These are phyloP conservation scores for Heliconius hermathena DNA, from an alignment of 1,140 invertebrate genomes.

Conservation along the genomic window DNA sequence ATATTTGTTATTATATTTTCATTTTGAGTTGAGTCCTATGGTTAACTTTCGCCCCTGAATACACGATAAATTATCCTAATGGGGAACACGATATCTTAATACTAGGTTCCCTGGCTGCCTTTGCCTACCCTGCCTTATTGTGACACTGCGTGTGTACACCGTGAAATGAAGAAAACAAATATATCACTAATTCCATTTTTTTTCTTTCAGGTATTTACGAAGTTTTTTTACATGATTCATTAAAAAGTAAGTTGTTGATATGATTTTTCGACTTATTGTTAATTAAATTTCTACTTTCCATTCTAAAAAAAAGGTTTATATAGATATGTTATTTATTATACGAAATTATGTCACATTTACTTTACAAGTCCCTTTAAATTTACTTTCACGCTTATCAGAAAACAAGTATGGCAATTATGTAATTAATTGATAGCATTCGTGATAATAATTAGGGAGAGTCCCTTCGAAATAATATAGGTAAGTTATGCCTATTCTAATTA, in stretches of 20 bases:
- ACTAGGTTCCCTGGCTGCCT: too few species aligned
- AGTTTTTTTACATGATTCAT: background rate
- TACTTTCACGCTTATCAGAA: constrained; percentile 3
- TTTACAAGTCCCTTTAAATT: background rate
- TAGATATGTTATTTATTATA: too few species aligned
- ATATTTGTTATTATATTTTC: too few species aligned
- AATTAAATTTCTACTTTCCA: too few species aligned
- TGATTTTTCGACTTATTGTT: background rate
- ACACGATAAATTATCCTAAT: too few species aligned
- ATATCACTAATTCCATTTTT: background rate
- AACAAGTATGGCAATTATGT: background rate
- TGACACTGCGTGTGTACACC: too few species aligned
- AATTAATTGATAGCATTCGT: background rate
- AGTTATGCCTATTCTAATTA: background rate
- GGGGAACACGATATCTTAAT: too few species aligned
- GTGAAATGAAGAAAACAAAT: too few species aligned
- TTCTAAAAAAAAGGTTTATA: too few species aligned
- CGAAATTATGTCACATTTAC: background rate
- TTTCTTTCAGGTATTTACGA: constrained; percentile 15
- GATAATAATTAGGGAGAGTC: background rate
- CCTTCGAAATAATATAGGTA: background rate
- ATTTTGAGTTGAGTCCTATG: too few species aligned
- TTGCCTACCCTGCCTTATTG: too few species aligned
- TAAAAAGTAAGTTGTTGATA: background rate
- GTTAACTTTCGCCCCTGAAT: too few species aligned